Evolutionary conservation across 2,797 vertebrate genomes (phyloP), one percentile per base, ranked within the genome.

Genomic region (Myiothlypis chrysogaster): DNA sequence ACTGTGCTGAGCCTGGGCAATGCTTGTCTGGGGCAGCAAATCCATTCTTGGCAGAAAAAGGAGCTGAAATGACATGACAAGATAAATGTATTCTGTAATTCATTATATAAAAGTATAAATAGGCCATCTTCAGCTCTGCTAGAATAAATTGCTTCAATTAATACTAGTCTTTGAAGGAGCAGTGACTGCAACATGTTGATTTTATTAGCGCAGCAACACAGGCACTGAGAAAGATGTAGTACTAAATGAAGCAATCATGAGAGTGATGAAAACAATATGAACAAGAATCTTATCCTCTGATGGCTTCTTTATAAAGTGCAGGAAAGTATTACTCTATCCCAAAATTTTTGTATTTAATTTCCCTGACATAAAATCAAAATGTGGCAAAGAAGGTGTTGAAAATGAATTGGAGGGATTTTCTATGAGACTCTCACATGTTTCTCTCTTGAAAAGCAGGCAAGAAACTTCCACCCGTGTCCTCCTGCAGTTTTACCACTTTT

Each of bases 61-160:
- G 35, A 91, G 56, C 55, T 59, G 59, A 90, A 46, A 77, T 65
- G 21, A 87, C 76, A 55, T 13, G 32, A 86, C 53, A 85, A 91
- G 90, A 93, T 79, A 94, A 86, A 94, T 88, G 83, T 41, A 96
- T 87, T 27, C 46, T 80, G 79, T 82, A 92, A 94, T 93, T 92
- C 88, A 89, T 90, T 83, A 93, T 57, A 90, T 65, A 76, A 64
- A 95, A 93, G 57, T 91, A 91, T 88, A 97, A 96, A 94, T 75
- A 94, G 90, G 66, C 65, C 64, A 93, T 85, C 91, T 90, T 89
- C 85, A 95, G 70, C 78, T 75, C 83, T 83, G 73, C 66, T 77
- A 91, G 84, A 96, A 91, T 92, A 97, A 96, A 97, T 95, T 95
- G 87, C 83, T 96, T 94, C 94, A 94, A 95, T 97, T 97, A 96